phyloP scores from a whole-genome alignment of 1,140 invertebrate species.

The Coenobita brevimanus region DNA sequence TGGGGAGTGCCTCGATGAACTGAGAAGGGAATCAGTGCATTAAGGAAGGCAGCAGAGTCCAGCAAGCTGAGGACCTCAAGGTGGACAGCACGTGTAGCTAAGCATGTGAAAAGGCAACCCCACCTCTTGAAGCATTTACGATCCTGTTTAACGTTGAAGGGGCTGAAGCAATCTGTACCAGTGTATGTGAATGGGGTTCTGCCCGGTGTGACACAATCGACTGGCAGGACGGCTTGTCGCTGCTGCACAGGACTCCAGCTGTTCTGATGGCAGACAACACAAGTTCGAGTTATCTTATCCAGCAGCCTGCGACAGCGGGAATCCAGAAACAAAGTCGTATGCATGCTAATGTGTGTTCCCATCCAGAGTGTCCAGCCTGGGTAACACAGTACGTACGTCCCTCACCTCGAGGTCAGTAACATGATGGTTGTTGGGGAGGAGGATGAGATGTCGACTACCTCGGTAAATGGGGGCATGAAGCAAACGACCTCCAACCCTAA shows the following conservation, averaged over 20 bases:
- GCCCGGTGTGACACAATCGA: not conserved
- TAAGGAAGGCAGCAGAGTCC: not conserved
- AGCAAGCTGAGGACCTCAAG: not conserved
- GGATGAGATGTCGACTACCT: too few relatives aligned
- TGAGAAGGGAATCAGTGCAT: not conserved
- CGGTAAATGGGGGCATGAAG: not conserved
- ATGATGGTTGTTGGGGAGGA: too few relatives aligned
- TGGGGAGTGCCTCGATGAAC: not conserved
- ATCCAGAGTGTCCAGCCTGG: not conserved
- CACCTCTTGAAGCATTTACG: not conserved
- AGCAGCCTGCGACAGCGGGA: not conserved
- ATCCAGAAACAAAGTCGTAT: slow-evolving; percentile 1
- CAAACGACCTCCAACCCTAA: not conserved
- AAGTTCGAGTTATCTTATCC: not conserved
- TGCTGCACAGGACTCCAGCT: not conserved
- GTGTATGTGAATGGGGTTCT: not conserved
- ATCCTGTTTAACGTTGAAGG: not conserved
- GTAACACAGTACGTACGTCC: not conserved
- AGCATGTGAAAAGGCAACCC: slow-evolving; percentile 11
- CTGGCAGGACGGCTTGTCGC: not conserved
- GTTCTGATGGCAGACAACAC: not conserved
- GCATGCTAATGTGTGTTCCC: too few relatives aligned
- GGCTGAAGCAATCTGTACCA: too few relatives aligned
- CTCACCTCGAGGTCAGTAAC: not conserved
- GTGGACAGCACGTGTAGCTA: not conserved